Base-by-base conservation (phyloP, 2,797 vertebrate species). In the Microctenopoma steveboyesi region DNA sequence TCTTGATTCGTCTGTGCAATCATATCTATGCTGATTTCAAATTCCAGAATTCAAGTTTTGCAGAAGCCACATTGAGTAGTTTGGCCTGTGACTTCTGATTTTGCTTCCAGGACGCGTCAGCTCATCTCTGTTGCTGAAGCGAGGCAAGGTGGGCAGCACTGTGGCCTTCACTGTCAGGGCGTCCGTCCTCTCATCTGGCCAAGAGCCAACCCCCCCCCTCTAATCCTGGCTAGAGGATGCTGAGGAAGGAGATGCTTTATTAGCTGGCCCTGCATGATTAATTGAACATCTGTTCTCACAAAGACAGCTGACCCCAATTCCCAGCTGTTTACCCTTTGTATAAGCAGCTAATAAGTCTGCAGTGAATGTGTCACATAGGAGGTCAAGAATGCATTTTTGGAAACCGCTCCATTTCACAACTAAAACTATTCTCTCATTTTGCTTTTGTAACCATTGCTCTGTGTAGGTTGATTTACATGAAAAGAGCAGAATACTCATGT, bases 251-350 rank as follows among this genome's bases (percentile, higher is more conserved):
- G 86, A 85, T 82, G 68, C 86, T 91, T 88, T 90, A 92, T 91
- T 92, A 88, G 86, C 83, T 71, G 76, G 69, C 82, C 74, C 76
- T 84, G 79, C 78, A 75, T 91, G 88, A 92, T 92, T 93, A 92
- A 93, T 92, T 86, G 86, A 88, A 92, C 91, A 93, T 93, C 92
- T 93, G 91, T 86, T 87, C 82, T 54, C 75, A 69, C 81, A 85
- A 78, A 86, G 78, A 88, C 89, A 88, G 78, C 84, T 87, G 87
- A 90, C 88, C 88, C 80, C 79, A 83, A 80, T 82, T 86, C 83
- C 83, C 87, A 90, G 88, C 85, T 93, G 92, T 92, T 93, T 91
- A 90, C 86, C 79, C 81, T 78, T 71, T 74, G 72, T 73, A 88
- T 90, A 88, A 90, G 90, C 86, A 88, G 79, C 67, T 86, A 86